A percentile compares a stretch with the other conserved stretches of the same genome.
phyloP scores from a whole-genome alignment of 2,888 invertebrate genomes.

The Endomychus coccineus region DNA sequence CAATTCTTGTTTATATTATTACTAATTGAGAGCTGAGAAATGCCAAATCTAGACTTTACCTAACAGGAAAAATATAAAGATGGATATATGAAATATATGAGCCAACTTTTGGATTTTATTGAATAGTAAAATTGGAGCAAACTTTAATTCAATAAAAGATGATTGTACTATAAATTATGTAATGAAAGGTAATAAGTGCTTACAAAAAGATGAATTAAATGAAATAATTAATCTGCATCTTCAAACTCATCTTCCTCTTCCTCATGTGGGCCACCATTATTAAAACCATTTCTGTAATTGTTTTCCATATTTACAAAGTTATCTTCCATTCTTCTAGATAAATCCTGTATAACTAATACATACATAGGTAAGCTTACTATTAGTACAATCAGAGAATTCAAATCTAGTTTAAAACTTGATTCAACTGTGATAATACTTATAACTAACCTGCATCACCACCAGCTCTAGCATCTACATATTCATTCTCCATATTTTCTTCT shows the following conservation, averaged over 20 bases:
- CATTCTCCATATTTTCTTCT: slow-evolving; percentile 41
- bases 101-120: no score
- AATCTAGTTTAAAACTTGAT: slow-evolving; percentile 6
- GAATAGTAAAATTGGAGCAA: no score
- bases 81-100: no score
- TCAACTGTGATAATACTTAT: slow-evolving; percentile 14
- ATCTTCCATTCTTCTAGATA: slow-evolving; percentile 40
- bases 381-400: slow-evolving; percentile 3
- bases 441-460: slow-evolving; percentile 39
- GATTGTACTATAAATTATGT: no score
- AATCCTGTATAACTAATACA: slow-evolving; percentile 30
- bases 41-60: no score
- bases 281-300: slow-evolving; percentile 33
- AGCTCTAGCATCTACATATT: slow-evolving; percentile 44
- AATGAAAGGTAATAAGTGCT: no score
- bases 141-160: no score
- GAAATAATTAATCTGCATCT: slow-evolving; percentile 54
- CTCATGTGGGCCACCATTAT: slow-evolving; percentile 44
- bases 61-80: no score
- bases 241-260: slow-evolving; percentile 55
- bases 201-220: no score
- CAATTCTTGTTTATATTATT: no score
- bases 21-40: no score
- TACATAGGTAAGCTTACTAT: slow-evolving; percentile 9
- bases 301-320: slow-evolving; percentile 38